These are phyloP conservation scores for Microtus montanus DNA, from an alignment of 2,113 vertebrate species.

Conservation along the genomic window DNA sequence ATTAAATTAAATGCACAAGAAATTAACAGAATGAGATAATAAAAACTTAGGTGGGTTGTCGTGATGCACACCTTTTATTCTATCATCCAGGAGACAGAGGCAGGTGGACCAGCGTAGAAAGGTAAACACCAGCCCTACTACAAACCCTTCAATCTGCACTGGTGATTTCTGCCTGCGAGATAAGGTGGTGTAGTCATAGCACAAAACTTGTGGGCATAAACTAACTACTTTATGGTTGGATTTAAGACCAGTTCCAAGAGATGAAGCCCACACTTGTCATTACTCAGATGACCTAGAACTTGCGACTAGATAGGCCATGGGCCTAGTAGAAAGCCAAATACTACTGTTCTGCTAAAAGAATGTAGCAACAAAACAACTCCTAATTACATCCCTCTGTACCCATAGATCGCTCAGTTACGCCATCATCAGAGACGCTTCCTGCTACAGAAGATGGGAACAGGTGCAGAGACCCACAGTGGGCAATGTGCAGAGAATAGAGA, in stretches of 20 bases:
- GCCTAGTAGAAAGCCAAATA: background rate
- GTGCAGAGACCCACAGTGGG: background rate
- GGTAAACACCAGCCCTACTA: background rate
- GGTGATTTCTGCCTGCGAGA: background rate
- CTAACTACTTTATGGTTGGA: background rate
- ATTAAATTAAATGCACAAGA: no score
- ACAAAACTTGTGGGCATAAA: background rate
- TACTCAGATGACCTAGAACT: background rate
- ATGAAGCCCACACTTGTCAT: background rate
- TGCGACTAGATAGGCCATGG: background rate
- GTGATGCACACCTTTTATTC: no score
- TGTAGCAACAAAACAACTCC: background rate
- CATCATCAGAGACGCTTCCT: background rate
- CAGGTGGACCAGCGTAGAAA: background rate
- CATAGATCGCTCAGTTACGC: no score
- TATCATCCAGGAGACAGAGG: no score
- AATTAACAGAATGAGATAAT: no score
- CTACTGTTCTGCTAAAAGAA: background rate
- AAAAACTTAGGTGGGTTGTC: no score
- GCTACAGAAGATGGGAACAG: background rate
- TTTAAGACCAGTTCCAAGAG: background rate
- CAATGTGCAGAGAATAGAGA: background rate
- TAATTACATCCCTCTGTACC: background rate
- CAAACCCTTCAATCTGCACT: background rate
- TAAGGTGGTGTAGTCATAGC: no score